Percentiles rank a stretch among this genome's conserved stretches.
Evolutionary conservation across 2,113 vertebrate species (phyloP).

Genomic region (Sturnira hondurensis): DNA sequence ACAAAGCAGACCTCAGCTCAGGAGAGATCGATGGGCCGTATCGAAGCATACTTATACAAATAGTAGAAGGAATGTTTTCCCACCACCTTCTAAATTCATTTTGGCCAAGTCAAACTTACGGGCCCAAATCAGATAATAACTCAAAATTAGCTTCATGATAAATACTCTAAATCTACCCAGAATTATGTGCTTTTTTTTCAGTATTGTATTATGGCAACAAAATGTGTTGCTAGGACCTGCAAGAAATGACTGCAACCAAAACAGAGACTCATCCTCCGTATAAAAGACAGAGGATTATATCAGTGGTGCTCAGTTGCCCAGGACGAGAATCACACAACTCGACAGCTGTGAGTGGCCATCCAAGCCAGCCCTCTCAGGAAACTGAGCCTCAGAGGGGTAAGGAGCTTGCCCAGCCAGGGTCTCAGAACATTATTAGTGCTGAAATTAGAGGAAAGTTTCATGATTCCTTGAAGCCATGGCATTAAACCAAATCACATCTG

Average conservation of each 20-base stretch:
- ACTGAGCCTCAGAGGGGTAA: neutral
- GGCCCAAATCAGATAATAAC: constrained; percentile 39
- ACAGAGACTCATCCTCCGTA: constrained; percentile 10
- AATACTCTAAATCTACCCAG: constrained; percentile 36
- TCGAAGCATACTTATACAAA: constrained; percentile 51
- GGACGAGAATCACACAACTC: neutral
- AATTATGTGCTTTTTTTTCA: constrained; percentile 30
- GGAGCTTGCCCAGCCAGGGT: neutral
- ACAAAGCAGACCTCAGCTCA: constrained; percentile 43
- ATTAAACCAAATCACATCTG: neutral
- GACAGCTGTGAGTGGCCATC: neutral
- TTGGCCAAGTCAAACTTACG: constrained; percentile 25
- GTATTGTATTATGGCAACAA: constrained; percentile 47
- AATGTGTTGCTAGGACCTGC: neutral
- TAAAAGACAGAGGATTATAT: neutral
- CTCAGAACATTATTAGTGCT: neutral
- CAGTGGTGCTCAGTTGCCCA: neutral
- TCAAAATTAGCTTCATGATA: constrained; percentile 47
- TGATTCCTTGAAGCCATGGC: neutral
- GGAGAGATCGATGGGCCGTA: neutral
- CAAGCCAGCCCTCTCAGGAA: neutral
- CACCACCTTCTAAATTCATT: neutral
- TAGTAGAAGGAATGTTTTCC: constrained; percentile 55
- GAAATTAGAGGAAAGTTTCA: neutral
- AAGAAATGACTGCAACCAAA: neutral